Evolutionary conservation across 2,888 invertebrate species (phyloP).

Genomic region (Gonocerus acuteangulatus): DNA sequence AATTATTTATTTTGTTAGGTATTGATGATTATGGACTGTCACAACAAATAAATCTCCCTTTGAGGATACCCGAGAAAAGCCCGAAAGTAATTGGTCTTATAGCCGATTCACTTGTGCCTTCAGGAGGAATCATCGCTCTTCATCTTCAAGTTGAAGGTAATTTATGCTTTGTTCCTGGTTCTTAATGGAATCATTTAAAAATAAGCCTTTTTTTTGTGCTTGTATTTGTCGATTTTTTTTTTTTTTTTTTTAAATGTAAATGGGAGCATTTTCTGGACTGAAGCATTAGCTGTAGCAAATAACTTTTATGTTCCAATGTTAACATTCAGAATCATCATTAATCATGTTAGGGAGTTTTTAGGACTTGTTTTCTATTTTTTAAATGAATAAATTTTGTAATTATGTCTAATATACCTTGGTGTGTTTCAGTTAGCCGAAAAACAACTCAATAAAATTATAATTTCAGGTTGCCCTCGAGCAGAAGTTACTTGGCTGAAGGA

Average conservation of each 20-base stretch:
- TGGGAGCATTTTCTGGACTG: not conserved
- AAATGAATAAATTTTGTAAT: too few species aligned
- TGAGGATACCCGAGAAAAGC: conserved; percentile 6
- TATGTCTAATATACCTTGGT: too few species aligned
- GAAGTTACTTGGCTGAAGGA: conserved; percentile 70
- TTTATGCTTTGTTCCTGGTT: too few species aligned
- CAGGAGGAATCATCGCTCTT: conserved; percentile 71
- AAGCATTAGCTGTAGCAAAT: too few species aligned
- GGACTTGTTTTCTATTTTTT: too few species aligned
- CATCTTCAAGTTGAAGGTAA: conserved; percentile 69
- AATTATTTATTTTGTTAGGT: conserved; percentile 5
- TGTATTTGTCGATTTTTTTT: too few species aligned
- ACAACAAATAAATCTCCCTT: conserved; percentile 14
- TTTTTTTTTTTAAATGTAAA: conserved; percentile 38
- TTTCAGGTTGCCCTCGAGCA: conserved; percentile 48
- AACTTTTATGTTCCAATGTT: too few species aligned
- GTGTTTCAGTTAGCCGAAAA: too few species aligned
- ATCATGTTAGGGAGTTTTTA: too few species aligned
- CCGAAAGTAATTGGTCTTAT: conserved; percentile 47
- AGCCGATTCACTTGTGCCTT: conserved; percentile 62
- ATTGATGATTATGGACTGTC: conserved; percentile 17
- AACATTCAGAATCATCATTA: too few species aligned
- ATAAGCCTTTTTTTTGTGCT: conserved; percentile 1
- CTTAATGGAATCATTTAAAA: not conserved
- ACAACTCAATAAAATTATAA: too few species aligned